Conservation (phyloP, 2,113 vertebrate species). For the Riparia riparia region DNA sequence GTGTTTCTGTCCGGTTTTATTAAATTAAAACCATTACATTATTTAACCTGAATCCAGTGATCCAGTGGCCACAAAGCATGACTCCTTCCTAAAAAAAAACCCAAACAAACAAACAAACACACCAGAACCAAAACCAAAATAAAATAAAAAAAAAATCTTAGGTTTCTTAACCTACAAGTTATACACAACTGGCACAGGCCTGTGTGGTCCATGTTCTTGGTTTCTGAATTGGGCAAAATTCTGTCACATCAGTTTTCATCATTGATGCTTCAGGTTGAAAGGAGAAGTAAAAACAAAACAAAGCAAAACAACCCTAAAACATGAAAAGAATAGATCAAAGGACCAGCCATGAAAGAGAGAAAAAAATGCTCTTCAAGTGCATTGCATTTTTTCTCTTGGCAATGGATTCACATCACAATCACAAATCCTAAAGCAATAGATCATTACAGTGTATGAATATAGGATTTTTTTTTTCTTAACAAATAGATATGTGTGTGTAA, state of each 20-base stretch:
- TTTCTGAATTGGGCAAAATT: background rate
- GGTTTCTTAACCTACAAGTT: background rate
- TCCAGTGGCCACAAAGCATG: background rate
- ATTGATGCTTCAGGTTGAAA: background rate
- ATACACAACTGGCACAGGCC: background rate
- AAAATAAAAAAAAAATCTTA: no score
- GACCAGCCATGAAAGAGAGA: background rate
- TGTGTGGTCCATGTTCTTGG: background rate
- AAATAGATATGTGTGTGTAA: background rate
- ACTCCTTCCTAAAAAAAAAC: background rate
- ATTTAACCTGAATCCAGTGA: background rate
- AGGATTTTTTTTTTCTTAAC: background rate
- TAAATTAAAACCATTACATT: no score
- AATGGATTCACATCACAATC: slow-evolving; percentile 11
- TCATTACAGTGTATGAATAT: background rate
- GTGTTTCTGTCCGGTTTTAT: no score
- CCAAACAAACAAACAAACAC: background rate
- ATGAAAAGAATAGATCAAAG: slow-evolving; percentile 53
- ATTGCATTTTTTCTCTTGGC: background rate
- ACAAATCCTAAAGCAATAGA: background rate
- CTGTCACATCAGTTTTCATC: slow-evolving; percentile 6
- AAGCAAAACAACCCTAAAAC: background rate
- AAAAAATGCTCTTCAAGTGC: background rate
- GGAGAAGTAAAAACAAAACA: background rate
- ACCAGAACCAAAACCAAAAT: background rate